phyloP scores from a whole-genome alignment of 2,113 vertebrate species.

The Planiliza haematocheilus region DNA sequence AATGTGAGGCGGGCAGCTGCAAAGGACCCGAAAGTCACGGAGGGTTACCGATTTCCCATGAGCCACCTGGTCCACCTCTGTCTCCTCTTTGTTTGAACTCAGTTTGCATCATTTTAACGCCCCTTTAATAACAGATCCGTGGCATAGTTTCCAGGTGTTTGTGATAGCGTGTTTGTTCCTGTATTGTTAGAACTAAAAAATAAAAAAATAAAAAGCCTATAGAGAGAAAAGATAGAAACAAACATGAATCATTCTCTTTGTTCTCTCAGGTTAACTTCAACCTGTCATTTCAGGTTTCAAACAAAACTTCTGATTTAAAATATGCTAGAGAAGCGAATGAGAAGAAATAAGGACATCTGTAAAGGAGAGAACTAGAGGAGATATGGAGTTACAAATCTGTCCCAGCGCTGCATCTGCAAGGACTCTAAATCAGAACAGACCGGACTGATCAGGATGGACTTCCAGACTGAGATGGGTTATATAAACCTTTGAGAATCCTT shows the following conservation, averaged over 20 bases:
- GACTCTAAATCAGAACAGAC: too few relatives aligned
- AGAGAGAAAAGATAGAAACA: slow-evolving; percentile 16
- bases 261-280: slow-evolving; percentile 1
- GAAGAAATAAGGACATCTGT: background rate
- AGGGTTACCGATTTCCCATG: slow-evolving; percentile 4
- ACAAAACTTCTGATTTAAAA: slow-evolving; percentile 22
- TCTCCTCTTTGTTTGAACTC: slow-evolving; percentile 55
- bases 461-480: too few relatives aligned
- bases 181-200: background rate
- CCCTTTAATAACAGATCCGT: slow-evolving; percentile 49
- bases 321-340: background rate
- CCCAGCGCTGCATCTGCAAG: too few relatives aligned
- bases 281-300: slow-evolving; percentile 10
- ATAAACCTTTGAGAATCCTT: too few relatives aligned
- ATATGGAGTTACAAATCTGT: background rate
- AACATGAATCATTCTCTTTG: slow-evolving; percentile 61
- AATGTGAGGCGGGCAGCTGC: background rate
- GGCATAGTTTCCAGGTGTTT: slow-evolving; percentile 29
- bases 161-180: slow-evolving; percentile 1
- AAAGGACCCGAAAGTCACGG: background rate
- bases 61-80: slow-evolving; percentile 55
- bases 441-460: too few relatives aligned
- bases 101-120: slow-evolving; percentile 50
- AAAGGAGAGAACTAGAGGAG: background rate
- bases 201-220: background rate